Evolutionary conservation across 2,888 invertebrate genomes (phyloP), one percentile per base, ranked within the genome.

Genomic region (Chloroclysta siterata): DNA sequence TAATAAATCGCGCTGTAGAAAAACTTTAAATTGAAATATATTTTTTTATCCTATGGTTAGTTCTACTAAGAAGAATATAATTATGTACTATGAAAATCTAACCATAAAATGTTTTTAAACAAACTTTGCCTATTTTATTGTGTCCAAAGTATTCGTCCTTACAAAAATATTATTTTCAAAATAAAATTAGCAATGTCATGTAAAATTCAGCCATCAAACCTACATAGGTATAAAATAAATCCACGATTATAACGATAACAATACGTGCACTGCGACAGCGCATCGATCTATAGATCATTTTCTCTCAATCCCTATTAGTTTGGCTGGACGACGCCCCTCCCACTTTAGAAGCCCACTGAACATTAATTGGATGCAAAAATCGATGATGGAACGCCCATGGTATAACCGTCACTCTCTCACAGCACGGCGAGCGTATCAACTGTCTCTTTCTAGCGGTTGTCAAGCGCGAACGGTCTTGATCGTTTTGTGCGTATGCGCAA

Each of bases 281-380:
- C 85, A 81, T 78, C 78, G 89, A 89, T 90, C 92, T 90, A 90
- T 92, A 90, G 90, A 92, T 93, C 93, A 92, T 93, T 90, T 90
- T 84, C 83, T 77, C 87, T 89, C 85, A 85, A 88, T 88, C 86
- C 87, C 88, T 89, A 91, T 92, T 93, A 91, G 91, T 83, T 82
- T 88, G 87, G 82, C 85, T 84, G 84, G 77, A 72, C 70, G 42
- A 79, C 72, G 87, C 89, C 80, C 89, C 92, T 88, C 92, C 92
- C 80, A 80, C 82, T 76, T 17, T 85, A 74, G 82, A 91, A 90
- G 90, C 90, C 89, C 92, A 91, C 88, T 92, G 91, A 91, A 79
- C 93, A 89, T 92, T 90, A 93, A 92, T 93, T 93, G 92, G 93
- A 83, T 82, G 84, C 83, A 76, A 85, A 85, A 85, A 80, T 87